Evolutionary conservation across 2,888 invertebrate species (phyloP).

Genomic region (Lepas anatifera): DNA sequence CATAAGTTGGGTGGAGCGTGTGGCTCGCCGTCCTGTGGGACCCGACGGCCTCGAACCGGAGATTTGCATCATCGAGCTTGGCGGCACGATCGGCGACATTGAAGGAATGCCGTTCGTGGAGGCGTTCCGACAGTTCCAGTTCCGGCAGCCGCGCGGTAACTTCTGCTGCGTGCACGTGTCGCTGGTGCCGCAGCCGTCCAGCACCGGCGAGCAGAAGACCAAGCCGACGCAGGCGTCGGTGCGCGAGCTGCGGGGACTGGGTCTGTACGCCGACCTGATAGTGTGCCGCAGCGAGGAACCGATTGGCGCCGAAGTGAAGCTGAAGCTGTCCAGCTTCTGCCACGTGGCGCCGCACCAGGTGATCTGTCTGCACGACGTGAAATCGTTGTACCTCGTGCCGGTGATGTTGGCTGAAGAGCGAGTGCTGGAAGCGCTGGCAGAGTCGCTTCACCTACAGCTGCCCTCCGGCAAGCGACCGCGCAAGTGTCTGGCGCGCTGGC

Average conservation of each 20-base stretch:
- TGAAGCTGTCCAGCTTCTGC: conserved; percentile 93
- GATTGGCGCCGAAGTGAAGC: conserved; percentile 64
- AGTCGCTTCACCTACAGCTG: conserved; percentile 58
- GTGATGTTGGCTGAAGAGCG: conserved; percentile 83
- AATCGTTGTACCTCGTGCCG: conserved; percentile 92
- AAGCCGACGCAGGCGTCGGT: conserved; percentile 98
- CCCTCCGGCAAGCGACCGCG: conserved; percentile 50
- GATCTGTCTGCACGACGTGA: conserved; percentile 76
- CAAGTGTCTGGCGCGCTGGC: conserved; percentile 78
- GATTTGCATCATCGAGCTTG: conserved; percentile 83
- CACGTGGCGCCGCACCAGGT: conserved; percentile 88
- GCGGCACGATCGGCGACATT: conserved; percentile 97
- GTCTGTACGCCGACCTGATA: conserved; percentile 85
- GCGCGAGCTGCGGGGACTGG: conserved; percentile 78
- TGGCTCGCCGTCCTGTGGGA: conserved; percentile 72
- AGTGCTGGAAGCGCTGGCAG: conserved; percentile 68
- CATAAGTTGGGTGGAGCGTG: conserved; percentile 94
- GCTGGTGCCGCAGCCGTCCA: conserved; percentile 77
- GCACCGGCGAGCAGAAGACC: conserved; percentile 94
- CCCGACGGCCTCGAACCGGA: conserved; percentile 53
- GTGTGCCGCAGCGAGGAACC: conserved; percentile 83
- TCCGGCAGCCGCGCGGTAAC: conserved; percentile 76
- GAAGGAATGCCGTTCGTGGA: conserved; percentile 99
- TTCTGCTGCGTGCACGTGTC: conserved; percentile 97
- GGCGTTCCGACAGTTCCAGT: conserved; percentile 95